Evolutionary conservation across 2,797 vertebrate genomes (phyloP).

Genomic region (Sebastes steindachneri): DNA sequence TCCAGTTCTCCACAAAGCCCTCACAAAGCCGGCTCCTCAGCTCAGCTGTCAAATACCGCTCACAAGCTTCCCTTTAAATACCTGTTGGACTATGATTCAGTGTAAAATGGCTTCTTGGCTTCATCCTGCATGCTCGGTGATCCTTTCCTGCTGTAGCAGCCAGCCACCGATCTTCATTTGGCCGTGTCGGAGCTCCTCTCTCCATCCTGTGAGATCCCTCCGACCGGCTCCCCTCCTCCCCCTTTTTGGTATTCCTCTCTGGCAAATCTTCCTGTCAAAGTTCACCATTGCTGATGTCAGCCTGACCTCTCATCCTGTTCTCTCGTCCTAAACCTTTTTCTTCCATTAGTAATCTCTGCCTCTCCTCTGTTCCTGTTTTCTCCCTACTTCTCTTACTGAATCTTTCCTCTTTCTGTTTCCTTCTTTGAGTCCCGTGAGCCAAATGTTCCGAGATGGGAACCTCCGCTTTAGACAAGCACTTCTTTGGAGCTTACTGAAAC

Average conservation of each 20-base stretch:
- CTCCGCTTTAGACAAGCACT: neutral
- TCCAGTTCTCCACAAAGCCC: slow-evolving; percentile 57
- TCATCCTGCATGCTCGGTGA: neutral
- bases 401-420: neutral
- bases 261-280: neutral
- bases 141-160: slow-evolving; percentile 21
- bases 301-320: neutral
- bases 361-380: neutral
- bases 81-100: slow-evolving; percentile 34
- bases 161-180: slow-evolving; percentile 12
- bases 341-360: too few relatives aligned
- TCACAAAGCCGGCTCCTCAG: slow-evolving; percentile 57
- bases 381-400: neutral
- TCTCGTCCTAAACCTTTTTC: neutral
- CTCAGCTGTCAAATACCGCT: slow-evolving; percentile 38
- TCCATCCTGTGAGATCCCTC: slow-evolving; percentile 13
- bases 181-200: neutral
- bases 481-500: neutral
- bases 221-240: neutral
- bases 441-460: too few relatives aligned
- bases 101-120: slow-evolving; percentile 18
- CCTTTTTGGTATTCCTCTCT: neutral
- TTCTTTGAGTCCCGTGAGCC: too few relatives aligned
- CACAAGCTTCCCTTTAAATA: slow-evolving; percentile 28
- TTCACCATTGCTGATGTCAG: neutral